Conservation (phyloP, 2,113 vertebrate species). For the Aptenodytes patagonicus region DNA sequence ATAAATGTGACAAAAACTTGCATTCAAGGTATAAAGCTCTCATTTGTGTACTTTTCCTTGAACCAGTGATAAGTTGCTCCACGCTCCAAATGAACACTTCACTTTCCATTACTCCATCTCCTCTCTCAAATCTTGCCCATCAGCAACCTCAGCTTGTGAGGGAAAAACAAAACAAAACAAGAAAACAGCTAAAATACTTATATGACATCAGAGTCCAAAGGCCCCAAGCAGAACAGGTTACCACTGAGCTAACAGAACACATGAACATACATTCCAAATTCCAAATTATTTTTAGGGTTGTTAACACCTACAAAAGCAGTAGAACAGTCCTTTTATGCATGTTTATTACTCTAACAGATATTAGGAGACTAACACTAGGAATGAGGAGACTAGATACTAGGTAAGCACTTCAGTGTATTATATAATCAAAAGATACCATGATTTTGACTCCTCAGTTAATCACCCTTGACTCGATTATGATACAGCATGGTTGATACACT, state of each 20-base stretch:
- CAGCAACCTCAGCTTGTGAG: not conserved
- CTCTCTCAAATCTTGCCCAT: not conserved
- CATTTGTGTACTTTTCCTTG: not conserved
- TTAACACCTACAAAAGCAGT: not conserved
- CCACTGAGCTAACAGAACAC: not conserved
- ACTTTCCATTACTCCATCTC: not conserved
- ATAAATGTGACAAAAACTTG: not conserved
- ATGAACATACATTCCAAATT: not conserved
- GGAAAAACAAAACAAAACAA: not conserved
- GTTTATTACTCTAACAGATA: not conserved
- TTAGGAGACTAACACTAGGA: not conserved
- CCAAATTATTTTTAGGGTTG: not conserved
- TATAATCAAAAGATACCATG: not conserved
- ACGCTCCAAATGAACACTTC: not conserved
- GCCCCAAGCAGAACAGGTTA: not conserved
- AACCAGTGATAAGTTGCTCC: not conserved
- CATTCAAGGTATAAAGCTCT: not conserved
- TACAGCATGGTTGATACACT: not conserved
- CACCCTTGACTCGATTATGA: not conserved
- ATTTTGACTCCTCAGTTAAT: not conserved
- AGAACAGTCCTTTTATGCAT: not conserved
- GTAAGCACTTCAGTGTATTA: not conserved
- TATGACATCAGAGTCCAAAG: not conserved
- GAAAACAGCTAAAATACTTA: not conserved
- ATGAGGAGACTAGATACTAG: not conserved